Percentiles rank a stretch among this genome's conserved stretches.
These are phyloP conservation scores for Copsychus sechellarum DNA, from an alignment of 2,113 vertebrate genomes.

Conservation along the genomic window DNA sequence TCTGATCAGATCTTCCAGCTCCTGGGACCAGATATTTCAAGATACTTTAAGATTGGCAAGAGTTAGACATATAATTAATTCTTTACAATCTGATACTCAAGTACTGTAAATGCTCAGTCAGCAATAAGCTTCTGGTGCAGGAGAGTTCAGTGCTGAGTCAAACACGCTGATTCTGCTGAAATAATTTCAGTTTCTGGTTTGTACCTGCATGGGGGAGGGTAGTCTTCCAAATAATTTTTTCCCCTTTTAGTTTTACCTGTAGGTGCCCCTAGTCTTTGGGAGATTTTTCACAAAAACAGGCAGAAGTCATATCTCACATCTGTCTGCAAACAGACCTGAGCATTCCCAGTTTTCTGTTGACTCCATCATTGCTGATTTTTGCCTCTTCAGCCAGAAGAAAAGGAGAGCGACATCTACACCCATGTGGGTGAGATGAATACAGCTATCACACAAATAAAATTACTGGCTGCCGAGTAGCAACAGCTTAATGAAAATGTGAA, in stretches of 20 bases:
- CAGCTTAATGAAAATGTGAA: slow-evolving; percentile 72
- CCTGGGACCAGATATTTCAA: background rate
- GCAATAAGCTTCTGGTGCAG: background rate
- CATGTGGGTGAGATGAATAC: slow-evolving; percentile 23
- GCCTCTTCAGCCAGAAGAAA: background rate
- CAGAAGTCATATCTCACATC: background rate
- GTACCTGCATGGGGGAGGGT: background rate
- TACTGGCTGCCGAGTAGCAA: slow-evolving; percentile 60
- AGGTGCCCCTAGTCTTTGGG: background rate
- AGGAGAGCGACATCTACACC: background rate
- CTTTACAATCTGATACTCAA: background rate
- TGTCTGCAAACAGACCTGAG: background rate
- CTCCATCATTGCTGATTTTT: background rate
- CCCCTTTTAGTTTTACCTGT: background rate
- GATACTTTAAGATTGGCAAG: background rate
- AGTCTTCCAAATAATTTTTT: background rate
- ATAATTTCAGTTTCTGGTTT: background rate
- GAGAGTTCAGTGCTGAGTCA: background rate
- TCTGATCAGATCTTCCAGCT: slow-evolving; percentile 8
- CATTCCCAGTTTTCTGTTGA: background rate
- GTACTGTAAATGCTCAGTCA: background rate
- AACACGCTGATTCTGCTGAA: background rate
- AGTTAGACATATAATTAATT: slow-evolving; percentile 9
- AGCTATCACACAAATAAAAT: slow-evolving; percentile 65
- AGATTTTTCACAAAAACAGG: background rate